Base-by-base conservation (phyloP, 2,888 invertebrate genomes). In the Dasypolia templi region DNA sequence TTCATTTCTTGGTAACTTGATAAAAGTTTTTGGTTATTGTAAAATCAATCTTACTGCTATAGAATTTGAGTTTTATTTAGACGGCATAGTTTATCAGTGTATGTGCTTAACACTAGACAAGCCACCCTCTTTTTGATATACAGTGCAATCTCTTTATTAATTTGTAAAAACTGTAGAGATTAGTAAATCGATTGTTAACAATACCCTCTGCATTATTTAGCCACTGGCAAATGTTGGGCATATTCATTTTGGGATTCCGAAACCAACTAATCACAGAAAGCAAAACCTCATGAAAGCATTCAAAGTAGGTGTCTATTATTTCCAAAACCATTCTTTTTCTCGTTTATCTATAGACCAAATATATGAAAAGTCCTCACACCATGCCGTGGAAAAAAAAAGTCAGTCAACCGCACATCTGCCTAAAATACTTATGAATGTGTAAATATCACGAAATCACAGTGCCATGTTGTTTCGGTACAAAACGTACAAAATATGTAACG, bases 151-250 rank as follows among this genome's bases (percentile, higher is more conserved):
- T 75, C 72, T 85, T 90, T 82, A 90, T 91, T 91, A 91, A 91
- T 91, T 91, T 91, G 87, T 91, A 91, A 92, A 89, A 85, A 91
- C 82, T 68, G 84, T 80, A 80, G 68, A 73, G 83, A 82, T 85
- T 85, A 85, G 65, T 70, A 64, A 76, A 86, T 84, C 61, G 74
- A 82, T 82, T 62, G 79, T 79, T 84, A 76, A 77, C 51, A 81
- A 78, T 73, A 79, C 73, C 73, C 78, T 72, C 44, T 62, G 44
- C 68, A 63, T 66, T 83, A 79, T 66, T 71, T 53, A 46, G 19
- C n/a, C 49, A 63, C 44, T 62, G 51, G n/a, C 1, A 14, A 55
- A 29, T 17, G 53, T 9, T 53, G 63, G 49, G 39, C 6, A 55
- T 77, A 82, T 66, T 65, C 1, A 65, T 82, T 82, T 64, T 55